Conservation (phyloP, 2,797 vertebrate genomes). For the Neoniphon sammara region DNA sequence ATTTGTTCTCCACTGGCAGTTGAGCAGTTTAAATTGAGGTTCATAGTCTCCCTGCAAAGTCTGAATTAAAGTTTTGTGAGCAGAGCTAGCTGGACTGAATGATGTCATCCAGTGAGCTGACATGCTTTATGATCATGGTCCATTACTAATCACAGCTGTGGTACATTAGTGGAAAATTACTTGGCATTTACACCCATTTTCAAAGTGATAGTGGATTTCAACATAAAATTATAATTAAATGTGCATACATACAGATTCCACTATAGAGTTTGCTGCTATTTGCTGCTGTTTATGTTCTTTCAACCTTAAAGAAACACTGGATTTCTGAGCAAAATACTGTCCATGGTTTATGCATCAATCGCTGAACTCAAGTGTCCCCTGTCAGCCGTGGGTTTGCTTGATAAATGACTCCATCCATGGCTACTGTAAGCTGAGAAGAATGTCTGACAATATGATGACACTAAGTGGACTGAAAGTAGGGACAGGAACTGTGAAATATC, state of each 20-base stretch:
- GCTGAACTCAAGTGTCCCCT: constrained; percentile 40
- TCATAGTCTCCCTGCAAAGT: neutral
- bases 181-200: constrained; percentile 11
- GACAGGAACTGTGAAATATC: constrained; percentile 68
- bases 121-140: constrained; percentile 25
- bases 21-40: neutral
- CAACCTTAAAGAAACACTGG: constrained; percentile 6
- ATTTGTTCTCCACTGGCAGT: neutral
- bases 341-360: constrained; percentile 40
- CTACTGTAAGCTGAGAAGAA: constrained; percentile 41
- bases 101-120: constrained; percentile 1
- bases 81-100: constrained; percentile 19
- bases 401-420: constrained; percentile 54
- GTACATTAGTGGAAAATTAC: constrained; percentile 18
- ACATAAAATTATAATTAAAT: neutral
- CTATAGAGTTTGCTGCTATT: constrained; percentile 8
- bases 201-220: neutral
- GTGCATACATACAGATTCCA: neutral
- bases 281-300: constrained; percentile 15
- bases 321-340: constrained; percentile 19
- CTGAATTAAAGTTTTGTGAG: constrained; percentile 20
- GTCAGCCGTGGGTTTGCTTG: constrained; percentile 45
- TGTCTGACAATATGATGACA: constrained; percentile 66
- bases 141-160: neutral
- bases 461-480: constrained; percentile 68